Percentiles rank a stretch among this genome's conserved stretches.
phyloP scores from a whole-genome alignment of 2,888 invertebrate genomes.

The Amphipyra tragopoginis region DNA sequence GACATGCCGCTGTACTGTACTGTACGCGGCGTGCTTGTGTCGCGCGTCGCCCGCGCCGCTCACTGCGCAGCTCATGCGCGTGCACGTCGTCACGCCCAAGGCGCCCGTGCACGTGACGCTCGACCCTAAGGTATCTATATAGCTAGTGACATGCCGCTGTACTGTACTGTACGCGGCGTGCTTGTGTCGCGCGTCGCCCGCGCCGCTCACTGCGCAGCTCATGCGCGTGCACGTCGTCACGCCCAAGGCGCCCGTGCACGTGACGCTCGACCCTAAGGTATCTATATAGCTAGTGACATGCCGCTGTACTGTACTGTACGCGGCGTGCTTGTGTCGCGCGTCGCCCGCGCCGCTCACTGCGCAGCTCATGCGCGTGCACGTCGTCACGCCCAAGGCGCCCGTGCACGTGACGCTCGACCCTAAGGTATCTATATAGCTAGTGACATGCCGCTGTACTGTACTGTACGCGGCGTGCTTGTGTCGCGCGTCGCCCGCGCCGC shows the following conservation, averaged over 20 bases:
- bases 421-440: too few relatives aligned
- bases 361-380: too few relatives aligned
- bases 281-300: too few relatives aligned
- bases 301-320: too few relatives aligned
- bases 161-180: slow-evolving; percentile 62
- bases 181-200: slow-evolving; percentile 67
- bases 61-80: slow-evolving; percentile 68
- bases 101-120: slow-evolving; percentile 97
- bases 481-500: too few relatives aligned
- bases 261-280: slow-evolving; percentile 92
- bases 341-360: too few relatives aligned
- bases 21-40: slow-evolving; percentile 66
- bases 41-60: slow-evolving; percentile 68
- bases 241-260: slow-evolving; percentile 97
- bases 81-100: slow-evolving; percentile 93
- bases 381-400: too few relatives aligned
- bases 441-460: too few relatives aligned
- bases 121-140: slow-evolving; percentile 86
- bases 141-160: slow-evolving; percentile 93
- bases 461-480: too few relatives aligned
- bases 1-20: slow-evolving; percentile 94
- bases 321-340: too few relatives aligned
- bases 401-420: too few relatives aligned
- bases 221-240: slow-evolving; percentile 85
- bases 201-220: slow-evolving; percentile 70